Evolutionary conservation across 2,888 invertebrate species (phyloP), one percentile per base, ranked within the genome.

Genomic region (Watsonalla binaria): DNA sequence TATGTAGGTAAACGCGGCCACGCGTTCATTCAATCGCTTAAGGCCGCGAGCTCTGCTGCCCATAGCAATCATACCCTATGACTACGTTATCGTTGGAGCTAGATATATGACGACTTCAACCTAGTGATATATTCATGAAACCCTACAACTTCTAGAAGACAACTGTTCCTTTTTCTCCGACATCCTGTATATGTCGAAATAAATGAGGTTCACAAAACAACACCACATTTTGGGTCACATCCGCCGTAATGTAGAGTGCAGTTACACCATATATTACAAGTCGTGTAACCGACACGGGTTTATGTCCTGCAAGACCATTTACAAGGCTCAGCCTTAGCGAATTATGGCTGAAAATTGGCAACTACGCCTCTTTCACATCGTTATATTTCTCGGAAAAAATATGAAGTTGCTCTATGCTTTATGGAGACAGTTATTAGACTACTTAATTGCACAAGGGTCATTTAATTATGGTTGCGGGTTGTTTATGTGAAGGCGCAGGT

Each of bases 251-350:
- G 6, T 42, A 42, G 9, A 42, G 2, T 42, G 42, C 42, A 42
- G 42, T 42, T 42, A 42, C 42, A 42, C 11, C 11, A 1, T 5
- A 42, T 5, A 42, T 8, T 11, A 42, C 42, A 11, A 11, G 42
- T 42, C 42, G 11, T 51, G 54, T 42, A 42, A 42, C 42, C 42
- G 42, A 42, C 42, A 42, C 42, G 42, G 42, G 42, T 42, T 42
- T 42, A 42, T 42, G 42, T 42, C 48, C 35, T 14, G 11, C 14
- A 48, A 56, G 13, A 6, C 13, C 8, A 6, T 52, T 51, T 51
- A 62, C 54, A 52, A 11, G 63, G 24, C 54, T 47, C 45, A 13
- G 6, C 14, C 14, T 47, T 53, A 24, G 13, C 9, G n/a, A 47
- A 39, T 45, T 34, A 39, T 42, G 15, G 35, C 34, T 33, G 46